Base-by-base conservation (phyloP, 2,888 invertebrate genomes). In the Euzophera pinguis region DNA sequence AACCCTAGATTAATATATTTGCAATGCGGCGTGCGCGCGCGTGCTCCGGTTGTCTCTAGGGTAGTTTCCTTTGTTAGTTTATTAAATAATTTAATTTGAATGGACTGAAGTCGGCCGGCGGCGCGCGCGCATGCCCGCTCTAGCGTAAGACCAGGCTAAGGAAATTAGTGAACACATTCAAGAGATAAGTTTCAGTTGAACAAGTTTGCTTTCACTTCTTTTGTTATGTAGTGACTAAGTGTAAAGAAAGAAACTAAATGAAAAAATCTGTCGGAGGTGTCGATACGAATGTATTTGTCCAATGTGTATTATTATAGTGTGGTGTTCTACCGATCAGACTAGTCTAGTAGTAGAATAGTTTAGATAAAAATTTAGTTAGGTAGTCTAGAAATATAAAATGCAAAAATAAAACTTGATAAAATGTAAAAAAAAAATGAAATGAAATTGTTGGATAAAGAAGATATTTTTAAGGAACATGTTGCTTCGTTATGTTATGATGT, bases 381-480 rank as follows among this genome's bases (percentile, higher is more conserved):
- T 90, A 90, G 85, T 72, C 79, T 90, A 91, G 90, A 77, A 82
- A 86, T 90, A 91, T 90, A 90, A 91, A 91, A 91, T 90, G 91
- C 91, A 90, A 91, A 87, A 84, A 90, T 83, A 87, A 88, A 90
- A 85, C 81, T 83, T 83, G 78, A 89, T 86, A 90, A 90, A 89
- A 88, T 86, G 83, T 87, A 90, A 89, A 90, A 90, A 22, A 89
- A 87, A 90, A 88, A 84, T 69, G 84, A 81, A 84, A 91, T 89
- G 90, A 92, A 91, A 91, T 91, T 91, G 91, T 92, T 89, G 88
- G 87, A 91, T 91, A 91, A 91, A 91, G 90, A 91, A 91, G 91
- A 87, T 92, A 92, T 92, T 92, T 92, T 92, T 91, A 91, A 89
- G 88, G 89, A 80, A 88, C 87, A 88, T 89, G 89, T 90, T 87